Conservation (phyloP, 2,797 vertebrate genomes). For the Lacerta agilis region DNA sequence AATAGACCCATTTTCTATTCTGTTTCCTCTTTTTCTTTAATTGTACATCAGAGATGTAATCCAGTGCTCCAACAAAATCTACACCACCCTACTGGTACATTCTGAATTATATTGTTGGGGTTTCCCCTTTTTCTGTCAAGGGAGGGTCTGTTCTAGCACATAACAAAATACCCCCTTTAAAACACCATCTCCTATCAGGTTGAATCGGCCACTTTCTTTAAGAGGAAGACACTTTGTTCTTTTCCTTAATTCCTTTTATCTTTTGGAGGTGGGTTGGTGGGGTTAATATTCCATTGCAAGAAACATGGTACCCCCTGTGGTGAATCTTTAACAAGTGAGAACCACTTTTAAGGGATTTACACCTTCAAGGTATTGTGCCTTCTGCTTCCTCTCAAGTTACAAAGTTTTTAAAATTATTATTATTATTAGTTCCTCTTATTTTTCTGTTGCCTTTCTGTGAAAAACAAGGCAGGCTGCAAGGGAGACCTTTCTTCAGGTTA, state of each 20-base stretch:
- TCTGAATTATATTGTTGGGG: background rate
- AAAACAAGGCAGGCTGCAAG: background rate
- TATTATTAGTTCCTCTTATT: background rate
- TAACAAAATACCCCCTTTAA: no score
- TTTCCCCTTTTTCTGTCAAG: background rate
- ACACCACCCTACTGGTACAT: background rate
- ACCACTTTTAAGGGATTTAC: background rate
- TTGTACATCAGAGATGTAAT: background rate
- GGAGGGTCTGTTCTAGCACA: background rate
- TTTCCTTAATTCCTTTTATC: constrained; percentile 14
- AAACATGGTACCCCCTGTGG: background rate
- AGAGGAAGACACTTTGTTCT: background rate
- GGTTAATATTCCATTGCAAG: constrained; percentile 1
- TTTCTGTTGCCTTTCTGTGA: background rate
- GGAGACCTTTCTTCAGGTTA: background rate
- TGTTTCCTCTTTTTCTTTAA: background rate
- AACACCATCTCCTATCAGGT: background rate
- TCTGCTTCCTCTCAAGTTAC: background rate
- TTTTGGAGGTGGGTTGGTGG: background rate
- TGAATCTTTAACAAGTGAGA: background rate
- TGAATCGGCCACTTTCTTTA: constrained; percentile 9
- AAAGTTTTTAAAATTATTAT: background rate
- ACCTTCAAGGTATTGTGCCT: constrained; percentile 10
- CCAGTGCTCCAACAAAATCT: background rate
- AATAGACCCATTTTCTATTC: background rate